Conservation (phyloP, 2,888 invertebrate genomes). For the Bedellia somnulentella region DNA sequence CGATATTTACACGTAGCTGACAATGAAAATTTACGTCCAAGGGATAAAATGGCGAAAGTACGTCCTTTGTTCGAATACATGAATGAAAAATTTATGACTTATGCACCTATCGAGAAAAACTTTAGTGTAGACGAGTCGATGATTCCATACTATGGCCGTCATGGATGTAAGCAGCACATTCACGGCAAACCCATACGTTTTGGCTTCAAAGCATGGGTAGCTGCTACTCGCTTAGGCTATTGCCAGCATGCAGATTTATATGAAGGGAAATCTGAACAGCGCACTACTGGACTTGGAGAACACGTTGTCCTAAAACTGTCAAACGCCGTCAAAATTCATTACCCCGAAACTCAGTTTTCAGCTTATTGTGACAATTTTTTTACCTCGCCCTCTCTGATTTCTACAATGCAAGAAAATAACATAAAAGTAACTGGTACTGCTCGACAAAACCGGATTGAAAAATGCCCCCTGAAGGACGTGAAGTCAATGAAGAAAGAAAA, state of each 20-base stretch:
- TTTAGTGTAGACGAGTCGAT: conserved; percentile 18
- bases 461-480: conserved; percentile 2
- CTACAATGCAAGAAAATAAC: conserved; percentile 2
- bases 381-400: no score
- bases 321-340: no score
- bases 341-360: no score
- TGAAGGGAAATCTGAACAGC: no score
- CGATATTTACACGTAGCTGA: conserved; percentile 16
- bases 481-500: conserved; percentile 3
- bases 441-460: no score
- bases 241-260: conserved; percentile 15
- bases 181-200: conserved; percentile 17
- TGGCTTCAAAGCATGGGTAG: conserved; percentile 17
- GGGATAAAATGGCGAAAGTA: conserved; percentile 16
- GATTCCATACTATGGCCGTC: conserved; percentile 21
- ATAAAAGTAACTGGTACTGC: conserved; percentile 2
- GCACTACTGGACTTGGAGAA: conserved; percentile 8
- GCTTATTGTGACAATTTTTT: no score
- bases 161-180: no score
- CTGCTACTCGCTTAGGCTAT: conserved; percentile 14
- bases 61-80: no score
- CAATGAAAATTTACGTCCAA: conserved; percentile 12
- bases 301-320: no score
- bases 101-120: conserved; percentile 11
- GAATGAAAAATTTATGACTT: no score